Conservation (phyloP, 2,888 invertebrate species). For the Acanthosepion esculentum region DNA sequence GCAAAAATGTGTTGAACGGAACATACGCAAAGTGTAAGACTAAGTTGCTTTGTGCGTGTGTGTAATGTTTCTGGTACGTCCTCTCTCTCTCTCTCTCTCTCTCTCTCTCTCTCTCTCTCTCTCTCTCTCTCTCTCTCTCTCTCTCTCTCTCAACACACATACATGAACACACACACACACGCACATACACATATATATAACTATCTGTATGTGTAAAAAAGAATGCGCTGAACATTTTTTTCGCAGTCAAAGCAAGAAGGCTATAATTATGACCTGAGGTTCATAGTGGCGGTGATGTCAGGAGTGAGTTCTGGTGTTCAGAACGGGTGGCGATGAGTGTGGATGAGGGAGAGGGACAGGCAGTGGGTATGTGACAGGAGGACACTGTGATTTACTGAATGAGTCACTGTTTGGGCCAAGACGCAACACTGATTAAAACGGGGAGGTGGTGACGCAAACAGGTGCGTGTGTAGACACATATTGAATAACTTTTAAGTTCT, state of each 20-base stretch:
- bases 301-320: not conserved
- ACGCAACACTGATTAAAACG: not conserved
- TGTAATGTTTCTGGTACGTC: not conserved
- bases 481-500: not conserved
- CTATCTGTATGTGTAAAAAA: too few relatives aligned
- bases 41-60: not conserved
- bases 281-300: not conserved
- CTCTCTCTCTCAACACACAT: too few relatives aligned
- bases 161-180: too few relatives aligned
- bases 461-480: slow-evolving; percentile 6
- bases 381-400: not conserved
- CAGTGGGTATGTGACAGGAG: not conserved
- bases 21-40: not conserved
- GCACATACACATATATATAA: too few relatives aligned
- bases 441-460: not conserved
- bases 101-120: too few relatives aligned
- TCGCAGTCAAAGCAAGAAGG: not conserved
- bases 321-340: not conserved
- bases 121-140: too few relatives aligned
- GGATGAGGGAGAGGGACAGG: not conserved
- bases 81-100: too few relatives aligned
- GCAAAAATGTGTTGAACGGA: not conserved
- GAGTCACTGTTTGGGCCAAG: slow-evolving; percentile 2
- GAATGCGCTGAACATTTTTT: not conserved
- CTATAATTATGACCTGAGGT: slow-evolving; percentile 3